A percentile compares a stretch with the other conserved stretches of the same genome.
These are phyloP conservation scores for Patiria pectinifera DNA, from an alignment of 53 echinoderm and acorn worm genomes.

Conservation along the genomic window DNA sequence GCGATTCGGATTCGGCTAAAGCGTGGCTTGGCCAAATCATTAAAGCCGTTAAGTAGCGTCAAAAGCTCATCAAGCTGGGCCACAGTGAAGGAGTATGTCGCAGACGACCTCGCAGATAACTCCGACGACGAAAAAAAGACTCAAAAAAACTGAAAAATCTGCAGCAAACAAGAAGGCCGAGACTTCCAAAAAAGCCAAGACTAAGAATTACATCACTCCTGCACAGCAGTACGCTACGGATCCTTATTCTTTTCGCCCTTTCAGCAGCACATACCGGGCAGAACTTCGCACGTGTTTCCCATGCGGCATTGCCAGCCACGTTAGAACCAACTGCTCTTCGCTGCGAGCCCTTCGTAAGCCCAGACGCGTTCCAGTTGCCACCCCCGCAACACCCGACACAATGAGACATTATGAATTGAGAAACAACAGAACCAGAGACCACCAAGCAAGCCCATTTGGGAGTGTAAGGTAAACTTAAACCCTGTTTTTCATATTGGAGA, in stretches of 20 bases:
- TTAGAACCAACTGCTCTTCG: slow-evolving; percentile 21
- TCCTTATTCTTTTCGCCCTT: slow-evolving; percentile 35
- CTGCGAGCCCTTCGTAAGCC: slow-evolving; percentile 7
- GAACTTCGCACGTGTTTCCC: slow-evolving; percentile 51
- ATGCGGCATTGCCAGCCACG: slow-evolving; percentile 50
- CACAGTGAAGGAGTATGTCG: slow-evolving; percentile 26
- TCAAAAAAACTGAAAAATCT: slow-evolving; percentile 24
- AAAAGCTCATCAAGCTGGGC: slow-evolving; percentile 25
- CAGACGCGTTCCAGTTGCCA: background rate
- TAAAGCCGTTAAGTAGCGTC: background rate
- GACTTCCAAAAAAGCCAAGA: slow-evolving; percentile 12
- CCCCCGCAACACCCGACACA: background rate
- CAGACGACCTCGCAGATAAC: background rate
- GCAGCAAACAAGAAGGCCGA: slow-evolving; percentile 51
- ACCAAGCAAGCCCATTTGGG: background rate
- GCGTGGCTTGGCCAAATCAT: background rate
- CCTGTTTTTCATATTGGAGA: slow-evolving; percentile 40
- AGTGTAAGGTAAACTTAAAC: slow-evolving; percentile 64
- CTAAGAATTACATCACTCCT: background rate
- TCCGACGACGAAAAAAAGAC: slow-evolving; percentile 30
- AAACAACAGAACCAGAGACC: background rate
- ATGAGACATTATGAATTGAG: slow-evolving; percentile 7
- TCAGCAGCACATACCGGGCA: background rate
- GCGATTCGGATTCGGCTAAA: background rate
- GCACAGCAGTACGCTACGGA: background rate